Percentiles rank a stretch among this genome's conserved stretches.
Conservation (phyloP, 2,113 vertebrate species). For the Siniperca knerii region DNA sequence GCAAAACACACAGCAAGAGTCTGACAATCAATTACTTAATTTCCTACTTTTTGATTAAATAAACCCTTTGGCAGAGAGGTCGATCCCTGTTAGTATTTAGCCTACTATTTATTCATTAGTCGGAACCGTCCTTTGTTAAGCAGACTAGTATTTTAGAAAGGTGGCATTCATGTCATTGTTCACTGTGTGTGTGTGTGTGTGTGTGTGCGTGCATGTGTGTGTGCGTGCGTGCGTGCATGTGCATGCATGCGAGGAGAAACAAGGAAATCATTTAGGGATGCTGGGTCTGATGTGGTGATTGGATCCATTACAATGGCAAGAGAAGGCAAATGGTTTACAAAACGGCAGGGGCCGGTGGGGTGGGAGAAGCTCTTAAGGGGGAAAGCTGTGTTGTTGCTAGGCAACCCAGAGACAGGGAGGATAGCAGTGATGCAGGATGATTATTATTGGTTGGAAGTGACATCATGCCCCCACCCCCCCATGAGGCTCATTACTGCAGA, state of each 20-base stretch:
- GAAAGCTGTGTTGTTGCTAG: conserved; percentile 82
- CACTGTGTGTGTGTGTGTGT: neutral
- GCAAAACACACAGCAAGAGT: conserved; percentile 5
- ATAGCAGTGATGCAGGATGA: conserved; percentile 81
- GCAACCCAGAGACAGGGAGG: conserved; percentile 79
- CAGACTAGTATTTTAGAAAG: neutral
- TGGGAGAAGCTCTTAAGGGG: conserved; percentile 65
- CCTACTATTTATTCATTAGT: neutral
- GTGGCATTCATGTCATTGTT: neutral
- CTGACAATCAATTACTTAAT: neutral
- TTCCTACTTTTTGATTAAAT: conserved; percentile 10
- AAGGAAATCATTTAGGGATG: conserved; percentile 48
- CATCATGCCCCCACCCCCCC: conserved; percentile 78
- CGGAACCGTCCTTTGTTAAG: neutral
- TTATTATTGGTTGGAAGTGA: conserved; percentile 86
- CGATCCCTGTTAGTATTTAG: neutral
- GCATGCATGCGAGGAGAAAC: neutral
- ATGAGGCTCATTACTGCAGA: conserved; percentile 80
- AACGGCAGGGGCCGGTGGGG: conserved; percentile 51
- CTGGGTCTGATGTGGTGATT: conserved; percentile 58
- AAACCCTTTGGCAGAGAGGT: neutral
- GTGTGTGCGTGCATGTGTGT: neutral
- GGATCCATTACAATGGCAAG: conserved; percentile 76
- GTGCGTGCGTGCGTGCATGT: neutral
- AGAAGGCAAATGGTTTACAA: conserved; percentile 76